Base-by-base conservation (phyloP, 2,113 vertebrate genomes). In the Catagonus wagneri region DNA sequence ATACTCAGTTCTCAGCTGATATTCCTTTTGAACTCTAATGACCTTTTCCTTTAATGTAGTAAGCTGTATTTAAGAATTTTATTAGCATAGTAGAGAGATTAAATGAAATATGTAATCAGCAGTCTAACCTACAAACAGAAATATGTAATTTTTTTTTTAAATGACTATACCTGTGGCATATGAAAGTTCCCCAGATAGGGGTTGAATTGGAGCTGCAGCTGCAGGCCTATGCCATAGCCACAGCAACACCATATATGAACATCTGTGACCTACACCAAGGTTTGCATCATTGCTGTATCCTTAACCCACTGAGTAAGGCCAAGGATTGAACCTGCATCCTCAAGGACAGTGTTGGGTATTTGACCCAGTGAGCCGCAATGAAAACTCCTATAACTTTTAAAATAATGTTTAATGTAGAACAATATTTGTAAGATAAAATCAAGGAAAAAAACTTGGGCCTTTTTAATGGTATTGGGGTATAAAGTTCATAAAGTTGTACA, bases 401-500 rank as follows among this genome's bases (percentile, higher is more conserved):
- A 90, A 87, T 29, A 83, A 50, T 27, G 25, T n/a, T 80, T 15
- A 75, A 29, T 84, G 19, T 78, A 91, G 56, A 69, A 63, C 27
- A 83, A 11, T 86, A 90, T 83, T 94, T 96, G 20, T 44, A 94
- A 90, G 39, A 61, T 91, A 76, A 84, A 96, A 83, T 83, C 13
- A 74, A 89, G 58, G 22, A 76, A 78, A 61, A 90, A 68, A 76
- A 52, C 4, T 58, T 69, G 23, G 16, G 6, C 29, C 23, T 83
- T 95, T 72, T 27, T 76, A 85, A 71, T 14, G 86, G 2, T 44
- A 84, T 58, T 89, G 13, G n/a, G 4, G 2, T 75, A 0, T 89
- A 86, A 69, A 39, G 10, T 83, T 65, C 14, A 66, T 63, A 27
- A 78, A 60, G 94, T 83, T 79, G 7, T 91, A 74, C 36, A 76